These are phyloP conservation scores for Todiramphus saurophagus DNA, from an alignment of 2,113 vertebrate genomes.

Conservation along the genomic window DNA sequence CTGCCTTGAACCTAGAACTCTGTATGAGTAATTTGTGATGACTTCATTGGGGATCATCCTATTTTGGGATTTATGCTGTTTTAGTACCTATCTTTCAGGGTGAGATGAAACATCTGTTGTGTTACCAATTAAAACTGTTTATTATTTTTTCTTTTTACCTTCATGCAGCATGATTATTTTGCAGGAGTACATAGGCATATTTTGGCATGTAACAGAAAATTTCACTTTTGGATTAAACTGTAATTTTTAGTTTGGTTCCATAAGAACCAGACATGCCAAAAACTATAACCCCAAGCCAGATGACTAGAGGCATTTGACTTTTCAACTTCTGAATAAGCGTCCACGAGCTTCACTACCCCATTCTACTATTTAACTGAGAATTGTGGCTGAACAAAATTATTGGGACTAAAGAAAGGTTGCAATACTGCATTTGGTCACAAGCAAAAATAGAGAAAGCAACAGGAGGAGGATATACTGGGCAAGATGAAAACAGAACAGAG, in stretches of 20 bases:
- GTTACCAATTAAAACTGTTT: background rate
- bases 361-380: background rate
- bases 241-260: background rate
- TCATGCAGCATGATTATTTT: background rate
- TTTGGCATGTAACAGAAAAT: background rate
- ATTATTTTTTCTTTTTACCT: background rate
- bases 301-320: background rate
- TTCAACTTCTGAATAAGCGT: background rate
- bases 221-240: background rate
- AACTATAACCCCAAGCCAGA: background rate
- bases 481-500: background rate
- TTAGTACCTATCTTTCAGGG: background rate
- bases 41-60: background rate
- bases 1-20: background rate
- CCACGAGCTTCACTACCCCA: background rate
- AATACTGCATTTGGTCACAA: background rate
- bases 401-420: background rate
- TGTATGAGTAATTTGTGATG: background rate
- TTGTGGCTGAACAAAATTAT: background rate
- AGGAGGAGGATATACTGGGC: background rate
- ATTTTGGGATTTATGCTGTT: background rate
- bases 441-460: background rate
- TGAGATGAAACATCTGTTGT: background rate
- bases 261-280: background rate
- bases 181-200: background rate